Evolutionary conservation across 2,113 vertebrate species (phyloP), one percentile per base, ranked within the genome.

Genomic region (Caranx melampygus): DNA sequence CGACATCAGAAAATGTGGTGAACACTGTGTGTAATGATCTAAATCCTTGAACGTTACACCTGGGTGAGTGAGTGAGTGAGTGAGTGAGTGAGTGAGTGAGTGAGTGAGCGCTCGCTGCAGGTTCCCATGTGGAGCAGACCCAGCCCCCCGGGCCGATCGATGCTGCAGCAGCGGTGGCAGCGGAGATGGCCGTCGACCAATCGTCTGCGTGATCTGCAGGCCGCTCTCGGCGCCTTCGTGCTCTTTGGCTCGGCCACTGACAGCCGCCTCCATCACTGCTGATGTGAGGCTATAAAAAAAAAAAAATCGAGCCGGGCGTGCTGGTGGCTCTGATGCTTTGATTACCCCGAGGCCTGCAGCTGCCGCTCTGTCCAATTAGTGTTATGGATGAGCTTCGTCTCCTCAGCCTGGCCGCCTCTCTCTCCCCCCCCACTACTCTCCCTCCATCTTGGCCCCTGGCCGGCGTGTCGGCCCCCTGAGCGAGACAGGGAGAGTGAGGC

Each of bases 351-450:
- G 81, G 67, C 67, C 71, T 45, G 35, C 62, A 54, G 85, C 78
- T 55, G 82, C 81, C 33, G 59, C 82, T 86, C 70, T n/a, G 60
- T 82, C 84, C 80, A 92, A 88, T 91, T 92, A 90, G 66, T 35
- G 79, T 90, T 87, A 90, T 72, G 76, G 86, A 91, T 88, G 86
- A 91, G 80, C 72, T 47, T 16, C 0, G 10, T 34, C 70, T 79
- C 85, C 71, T 85, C 84, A 57, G 69, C 34, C 3, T 3, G 13
- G 33, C 59, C 9, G 21, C 61, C 37, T 44, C 71, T 0, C 20
- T 1, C 20, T 3, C 26, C 26, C 4, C 12, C 8, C 26, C 26
- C 26, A n/a, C n/a, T 26, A 26, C 26, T 26, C 26, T 26, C 26
- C 59, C 34, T 31, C 54, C 13, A 2, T 11, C 58, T 4, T 15